Evolutionary conservation across 2,113 vertebrate genomes (phyloP).

Genomic region (Phyllostomus hastatus): DNA sequence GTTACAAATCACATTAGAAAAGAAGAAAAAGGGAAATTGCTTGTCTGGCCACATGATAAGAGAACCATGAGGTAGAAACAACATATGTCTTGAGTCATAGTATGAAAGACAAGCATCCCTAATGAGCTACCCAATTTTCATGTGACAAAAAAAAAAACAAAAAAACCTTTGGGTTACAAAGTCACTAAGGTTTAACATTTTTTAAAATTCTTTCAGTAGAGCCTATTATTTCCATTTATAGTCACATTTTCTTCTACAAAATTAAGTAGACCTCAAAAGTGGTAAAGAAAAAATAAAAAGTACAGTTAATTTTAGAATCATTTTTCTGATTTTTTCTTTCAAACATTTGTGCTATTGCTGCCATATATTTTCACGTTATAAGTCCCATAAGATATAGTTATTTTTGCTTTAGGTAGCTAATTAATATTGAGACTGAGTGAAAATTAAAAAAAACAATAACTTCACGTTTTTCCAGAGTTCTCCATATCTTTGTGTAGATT

Average conservation of each 20-base stretch:
- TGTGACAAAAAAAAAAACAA: not conserved
- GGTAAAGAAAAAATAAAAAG: not conserved
- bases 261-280: not conserved
- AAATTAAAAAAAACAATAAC: not conserved
- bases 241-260: not conserved
- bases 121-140: not conserved
- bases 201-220: not conserved
- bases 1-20: not conserved
- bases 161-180: not conserved
- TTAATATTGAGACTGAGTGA: not conserved
- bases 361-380: not conserved
- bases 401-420: not conserved
- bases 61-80: not conserved
- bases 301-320: not conserved
- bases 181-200: not conserved
- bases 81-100: not conserved
- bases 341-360: not conserved
- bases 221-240: not conserved
- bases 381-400: not conserved
- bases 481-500: not conserved
- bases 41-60: not conserved
- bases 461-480: not conserved
- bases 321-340: not conserved
- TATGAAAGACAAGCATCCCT: not conserved
- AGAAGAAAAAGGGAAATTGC: not conserved